Base-by-base conservation (phyloP, 2,888 invertebrate species). In the Melieria crassipennis region DNA sequence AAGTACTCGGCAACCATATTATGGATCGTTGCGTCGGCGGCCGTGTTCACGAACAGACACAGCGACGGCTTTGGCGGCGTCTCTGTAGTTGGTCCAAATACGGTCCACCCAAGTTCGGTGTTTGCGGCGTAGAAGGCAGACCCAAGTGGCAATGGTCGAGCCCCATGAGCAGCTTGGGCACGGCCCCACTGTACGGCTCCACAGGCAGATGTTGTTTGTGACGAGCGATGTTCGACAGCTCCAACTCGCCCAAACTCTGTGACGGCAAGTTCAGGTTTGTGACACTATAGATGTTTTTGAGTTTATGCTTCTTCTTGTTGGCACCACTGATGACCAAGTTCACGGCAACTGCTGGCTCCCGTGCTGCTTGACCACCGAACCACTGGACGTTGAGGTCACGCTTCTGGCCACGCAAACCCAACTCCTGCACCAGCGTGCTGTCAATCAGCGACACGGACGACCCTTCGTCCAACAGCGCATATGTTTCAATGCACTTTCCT, bases 361-460 rank as follows among this genome's bases (percentile, higher is more conserved):
- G 63, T 5, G 67, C 69, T 9, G 72, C 60, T 45, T 70, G 69
- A 13, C 72, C 67, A 56, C 70, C 74, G 72, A 73, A 67, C 76
- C 75, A 77, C 58, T 75, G 72, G n/a, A 77, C 58, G 56, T 70
- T 73, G 45, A 78, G 69, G 1, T 52, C 7, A 50, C 71, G 60
- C 16, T 66, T 66, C 30, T 69, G 68, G 30, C 76, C 75, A 7
- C 11, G 16, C 13, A 76, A 16, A 7, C 75, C 75, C 5, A 76
- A 13, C 48, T 75, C 60, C 4, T 73, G 64, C 10, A 65, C 56
- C 60, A 69, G 47, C 7, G 50, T 30, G 9, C 48, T 56, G 30
- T 65, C 71, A 55, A 64, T 50, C 57, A 70, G 62, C n/a, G 68
- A 66, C 10, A 74, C 57, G 3, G 66, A 66, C 0, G 69, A 66